Evolutionary conservation across 1,140 invertebrate genomes (phyloP), one percentile per base, ranked within the genome.

Genomic region (Heliconius nattereri): DNA sequence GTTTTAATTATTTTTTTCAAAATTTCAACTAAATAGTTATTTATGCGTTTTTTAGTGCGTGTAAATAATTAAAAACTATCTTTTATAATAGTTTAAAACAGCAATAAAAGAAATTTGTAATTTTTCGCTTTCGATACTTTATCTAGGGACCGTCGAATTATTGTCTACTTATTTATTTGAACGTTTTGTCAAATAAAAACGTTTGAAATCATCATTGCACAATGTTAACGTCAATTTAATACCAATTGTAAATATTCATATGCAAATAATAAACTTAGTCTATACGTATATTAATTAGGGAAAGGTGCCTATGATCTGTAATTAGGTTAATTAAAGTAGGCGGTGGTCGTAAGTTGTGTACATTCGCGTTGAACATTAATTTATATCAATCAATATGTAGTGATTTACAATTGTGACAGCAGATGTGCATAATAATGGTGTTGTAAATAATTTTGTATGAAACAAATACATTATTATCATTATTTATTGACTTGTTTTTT

Each of bases 361-460:
- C 82, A 92, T 92, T 86, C 79, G 90, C 89, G 86, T 81, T 71
- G 79, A 78, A 88, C 79, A 84, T 88, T 92, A 89, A 92, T 89
- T 94, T 94, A 92, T 92, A 84, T 89, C 87, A 89, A 84, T 89
- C 87, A 89, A 86, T 88, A 60, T 90, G 87, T 91, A 94, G 90
- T 91, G 88, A 86, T 85, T 91, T 90, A 91, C 89, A 29, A 26
- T 66, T 66, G 89, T 91, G 89, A 90, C 86, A 87, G 87, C 86
- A 82, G 85, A 90, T 93, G 87, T 90, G 89, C 90, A 94, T 94
- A 91, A 91, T 93, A 89, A 89, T 87, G 87, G 26, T 66, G 60
- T 89, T 94, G 92, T 94, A 94, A 92, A 94, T 93, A 94, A 91
- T 93, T 94, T 94, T 94, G 90, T 93, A 93, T 93, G 89, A 92